Conservation (phyloP, 1,140 invertebrate species). For the Nomia melanderi region DNA sequence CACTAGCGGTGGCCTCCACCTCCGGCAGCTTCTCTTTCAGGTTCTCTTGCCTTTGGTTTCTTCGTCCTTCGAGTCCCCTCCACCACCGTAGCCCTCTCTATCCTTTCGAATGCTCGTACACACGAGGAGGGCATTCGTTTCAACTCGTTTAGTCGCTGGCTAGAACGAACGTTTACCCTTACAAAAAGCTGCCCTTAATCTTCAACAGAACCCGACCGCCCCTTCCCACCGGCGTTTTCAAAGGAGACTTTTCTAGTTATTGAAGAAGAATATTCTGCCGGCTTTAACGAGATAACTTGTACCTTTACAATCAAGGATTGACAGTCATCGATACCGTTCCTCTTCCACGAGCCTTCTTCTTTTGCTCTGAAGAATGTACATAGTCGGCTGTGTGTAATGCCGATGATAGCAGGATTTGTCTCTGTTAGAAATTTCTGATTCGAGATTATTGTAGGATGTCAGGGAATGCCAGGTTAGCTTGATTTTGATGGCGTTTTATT, state of each 20-base stretch:
- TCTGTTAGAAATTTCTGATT: too few species aligned
- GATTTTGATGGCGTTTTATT: too few species aligned
- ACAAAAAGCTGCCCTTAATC: conserved; percentile 58
- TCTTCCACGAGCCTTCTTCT: background rate
- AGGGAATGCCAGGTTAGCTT: too few species aligned
- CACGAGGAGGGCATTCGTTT: conserved; percentile 49
- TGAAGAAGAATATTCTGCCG: conserved; percentile 48
- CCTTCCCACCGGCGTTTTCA: conserved; percentile 13
- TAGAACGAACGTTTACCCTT: conserved; percentile 46
- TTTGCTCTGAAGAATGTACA: conserved; percentile 10
- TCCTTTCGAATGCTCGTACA: conserved; percentile 30
- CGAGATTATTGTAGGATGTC: too few species aligned
- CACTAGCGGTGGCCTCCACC: conserved; percentile 27
- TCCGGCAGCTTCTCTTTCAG: conserved; percentile 33
- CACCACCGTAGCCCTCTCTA: background rate
- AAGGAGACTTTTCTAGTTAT: conserved; percentile 57
- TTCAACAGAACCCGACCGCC: conserved; percentile 19
- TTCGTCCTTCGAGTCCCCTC: conserved; percentile 17
- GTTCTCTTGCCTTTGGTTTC: conserved; percentile 13
- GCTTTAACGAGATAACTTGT: conserved; percentile 63
- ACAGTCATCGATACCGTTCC: conserved; percentile 33
- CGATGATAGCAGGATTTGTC: conserved; percentile 9
- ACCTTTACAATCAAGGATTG: conserved; percentile 58
- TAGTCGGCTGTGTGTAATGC: too few species aligned
- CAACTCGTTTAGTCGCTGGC: conserved; percentile 49